Base-by-base conservation (phyloP, 2,113 vertebrate genomes). In the Arizona elegans region DNA sequence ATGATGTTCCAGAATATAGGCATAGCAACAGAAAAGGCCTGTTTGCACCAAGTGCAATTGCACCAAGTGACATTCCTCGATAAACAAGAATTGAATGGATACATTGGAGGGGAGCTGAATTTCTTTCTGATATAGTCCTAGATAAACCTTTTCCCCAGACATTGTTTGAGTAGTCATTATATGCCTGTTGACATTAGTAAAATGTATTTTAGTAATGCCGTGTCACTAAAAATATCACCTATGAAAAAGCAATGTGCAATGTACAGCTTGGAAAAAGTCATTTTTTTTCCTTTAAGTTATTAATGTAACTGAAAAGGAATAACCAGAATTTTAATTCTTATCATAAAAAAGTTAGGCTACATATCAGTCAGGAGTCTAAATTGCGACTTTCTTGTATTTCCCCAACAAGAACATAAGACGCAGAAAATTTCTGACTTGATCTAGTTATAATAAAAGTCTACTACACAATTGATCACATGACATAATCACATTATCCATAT, bases 41-140 rank as follows among this genome's bases (percentile, higher is more conserved):
- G 8, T 33, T 81, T 81, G n/a, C n/a, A n/a, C n/a, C n/a, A n/a
- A n/a, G n/a, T n/a, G n/a, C n/a, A 81, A 38, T 81, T 33, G 1
- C 75, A 81, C 17, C 8, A 81, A 81, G 75, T 21, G 17, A 43
- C 33, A 43, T 81, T 81, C 33, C 33, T 38, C 38, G 17, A 81
- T 81, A 81, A 38, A 43, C 33, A 81, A 81, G 17, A 81, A 43
- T 81, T 81, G 33, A 97, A 95, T 88, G 96, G 95, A 97, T 95
- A 95, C 96, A 97, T 95, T 96, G 96, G 95, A 97, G 94, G 95
- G 95, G 96, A 95, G 95, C 87, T 93, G 94, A 94, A 85, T 26
- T 58, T 59, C 86, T 93, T 86, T 81, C 92, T 90, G 62, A 10
- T 87, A 26, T 7, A 15, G 43, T 3, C 86, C 70, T 94, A 92